A percentile compares a stretch with the other conserved stretches of the same genome.
Conservation (phyloP, 2,888 invertebrate genomes). For the Cetonia aurata region DNA sequence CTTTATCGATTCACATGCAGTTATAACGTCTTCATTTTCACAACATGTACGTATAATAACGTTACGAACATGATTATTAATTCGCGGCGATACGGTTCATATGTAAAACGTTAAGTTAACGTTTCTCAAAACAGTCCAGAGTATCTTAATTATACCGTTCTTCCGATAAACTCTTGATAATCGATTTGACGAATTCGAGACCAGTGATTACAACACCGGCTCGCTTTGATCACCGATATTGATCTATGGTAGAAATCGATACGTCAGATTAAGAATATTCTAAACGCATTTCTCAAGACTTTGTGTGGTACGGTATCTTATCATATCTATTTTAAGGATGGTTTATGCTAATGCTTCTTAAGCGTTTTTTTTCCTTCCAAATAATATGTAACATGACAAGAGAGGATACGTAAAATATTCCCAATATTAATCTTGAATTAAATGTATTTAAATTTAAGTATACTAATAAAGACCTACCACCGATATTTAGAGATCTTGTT, state of each 20-base stretch:
- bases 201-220: conserved; percentile 35
- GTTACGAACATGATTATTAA: background rate
- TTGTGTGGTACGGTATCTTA: conserved; percentile 18
- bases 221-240: conserved; percentile 33
- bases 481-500: too few species aligned
- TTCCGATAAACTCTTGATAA: conserved; percentile 25
- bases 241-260: conserved; percentile 40
- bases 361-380: conserved; percentile 3
- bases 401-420: too few species aligned
- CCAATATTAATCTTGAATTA: too few species aligned
- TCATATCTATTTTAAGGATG: conserved; percentile 10
- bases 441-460: too few species aligned
- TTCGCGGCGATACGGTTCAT: background rate
- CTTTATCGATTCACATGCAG: too few species aligned
- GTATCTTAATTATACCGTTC: conserved; percentile 25
- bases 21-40: too few species aligned
- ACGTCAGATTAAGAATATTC: conserved; percentile 21
- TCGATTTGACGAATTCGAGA: conserved; percentile 36
- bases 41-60: too few species aligned
- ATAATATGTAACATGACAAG: background rate
- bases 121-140: too few species aligned
- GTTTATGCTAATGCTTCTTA: conserved; percentile 19
- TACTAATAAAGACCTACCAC: too few species aligned
- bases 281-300: conserved; percentile 3
- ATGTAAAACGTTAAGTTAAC: too few species aligned